Evolutionary conservation across 92 coral and sea anemone genomes (phyloP), one percentile per base, ranked within the genome.

Genomic region (Siderastrea siderea): DNA sequence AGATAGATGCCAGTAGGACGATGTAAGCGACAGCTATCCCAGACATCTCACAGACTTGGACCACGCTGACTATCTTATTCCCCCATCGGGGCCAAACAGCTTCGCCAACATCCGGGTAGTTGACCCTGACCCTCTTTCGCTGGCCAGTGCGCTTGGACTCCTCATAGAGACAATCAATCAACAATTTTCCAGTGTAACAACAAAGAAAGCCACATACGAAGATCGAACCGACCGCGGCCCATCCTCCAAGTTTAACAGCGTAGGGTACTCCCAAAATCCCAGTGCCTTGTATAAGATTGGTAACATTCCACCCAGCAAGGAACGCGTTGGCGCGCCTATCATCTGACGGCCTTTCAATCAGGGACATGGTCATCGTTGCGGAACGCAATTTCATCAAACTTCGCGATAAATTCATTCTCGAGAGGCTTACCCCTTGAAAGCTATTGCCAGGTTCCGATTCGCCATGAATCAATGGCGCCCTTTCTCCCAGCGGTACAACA

Each of bases 71-170:
- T 14, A 85, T 75, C 82, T 13, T 85, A 75, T 77, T 76, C 6
- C 89, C 89, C 84, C 83, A 85, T 65, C 83, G 47, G 15, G 89
- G 83, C 89, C 89, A 85, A 14, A 58, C 73, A 6, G 89, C 89
- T 55, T 85, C 84, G 57, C 89, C 89, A 16, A 85, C 66, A 57
- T 85, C 89, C 11, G 89, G 89, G 77, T 65, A 85, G 53, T 85
- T 85, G 48, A 77, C 83, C 67, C 83, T 49, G 19, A 85, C 89
- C 68, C 89, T 66, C 55, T 67, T 85, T 15, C 77, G 73, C 47
- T 65, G 66, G 3, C 89, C 89, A 2, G 84, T 77, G 68, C 89
- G 74, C 44, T 85, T 85, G 47, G 89, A 85, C 63, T 85, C 84
- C n/a, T 62, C 83, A 11, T 85, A 85, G 54, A 85, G 77, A 47